Conservation (phyloP, 2,113 vertebrate genomes). For the Onychostoma macrolepis region DNA sequence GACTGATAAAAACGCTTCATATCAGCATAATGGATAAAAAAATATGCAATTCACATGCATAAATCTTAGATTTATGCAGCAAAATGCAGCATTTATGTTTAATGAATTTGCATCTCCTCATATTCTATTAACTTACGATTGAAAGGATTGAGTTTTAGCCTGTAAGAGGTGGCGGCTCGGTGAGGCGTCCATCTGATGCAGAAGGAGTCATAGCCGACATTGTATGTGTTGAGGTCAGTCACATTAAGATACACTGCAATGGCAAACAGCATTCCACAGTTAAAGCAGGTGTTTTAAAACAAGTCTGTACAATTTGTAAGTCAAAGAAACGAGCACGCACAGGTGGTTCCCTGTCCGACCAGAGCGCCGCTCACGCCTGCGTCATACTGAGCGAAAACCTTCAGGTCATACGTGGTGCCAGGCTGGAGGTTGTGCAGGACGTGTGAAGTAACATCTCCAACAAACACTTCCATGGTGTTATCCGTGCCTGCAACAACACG, state of each 20-base stretch:
- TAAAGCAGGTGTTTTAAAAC: not conserved
- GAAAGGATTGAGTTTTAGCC: slow-evolving; percentile 88
- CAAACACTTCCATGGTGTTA: slow-evolving; percentile 84
- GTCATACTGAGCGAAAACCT: slow-evolving; percentile 91
- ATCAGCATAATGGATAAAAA: too few relatives aligned
- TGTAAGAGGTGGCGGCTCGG: slow-evolving; percentile 92
- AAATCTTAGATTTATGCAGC: too few relatives aligned
- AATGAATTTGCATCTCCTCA: not conserved
- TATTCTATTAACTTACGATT: slow-evolving; percentile 75
- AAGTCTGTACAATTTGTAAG: not conserved
- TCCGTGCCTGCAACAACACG: slow-evolving; percentile 77
- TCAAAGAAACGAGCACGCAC: slow-evolving; percentile 71
- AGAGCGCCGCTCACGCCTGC: slow-evolving; percentile 87
- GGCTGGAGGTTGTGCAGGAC: slow-evolving; percentile 89
- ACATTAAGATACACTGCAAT: slow-evolving; percentile 92
- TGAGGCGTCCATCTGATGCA: slow-evolving; percentile 92
- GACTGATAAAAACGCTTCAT: too few relatives aligned
- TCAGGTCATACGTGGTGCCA: slow-evolving; percentile 92
- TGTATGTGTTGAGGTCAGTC: slow-evolving; percentile 87
- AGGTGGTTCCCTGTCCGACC: slow-evolving; percentile 88
- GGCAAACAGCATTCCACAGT: not conserved
- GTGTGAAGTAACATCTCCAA: slow-evolving; percentile 91
- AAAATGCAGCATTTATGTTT: not conserved
- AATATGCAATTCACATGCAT: too few relatives aligned
- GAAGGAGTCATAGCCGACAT: slow-evolving; percentile 87